Percentiles rank a stretch among this genome's conserved stretches.
Conservation (phyloP, 2,113 vertebrate species). For the Barnardius zonarius region DNA sequence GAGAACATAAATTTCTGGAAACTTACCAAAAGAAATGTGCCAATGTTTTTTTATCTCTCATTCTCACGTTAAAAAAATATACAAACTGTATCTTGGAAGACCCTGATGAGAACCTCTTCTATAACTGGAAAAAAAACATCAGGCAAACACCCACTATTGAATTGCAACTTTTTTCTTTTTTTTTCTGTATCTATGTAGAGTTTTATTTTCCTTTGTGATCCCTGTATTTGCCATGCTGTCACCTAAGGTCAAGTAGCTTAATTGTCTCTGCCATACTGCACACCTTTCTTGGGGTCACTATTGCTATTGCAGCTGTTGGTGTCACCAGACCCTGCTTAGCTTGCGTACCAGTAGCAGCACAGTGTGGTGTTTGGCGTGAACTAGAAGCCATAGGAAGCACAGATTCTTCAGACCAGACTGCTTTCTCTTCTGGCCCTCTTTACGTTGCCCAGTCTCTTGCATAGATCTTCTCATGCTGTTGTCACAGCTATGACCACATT, state of each 20-base stretch:
- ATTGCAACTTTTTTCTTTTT: not conserved
- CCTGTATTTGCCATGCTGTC: not conserved
- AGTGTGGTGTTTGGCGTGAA: not conserved
- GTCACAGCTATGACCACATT: not conserved
- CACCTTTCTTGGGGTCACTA: not conserved
- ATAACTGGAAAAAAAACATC: not conserved
- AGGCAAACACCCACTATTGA: not conserved
- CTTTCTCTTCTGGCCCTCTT: fast-evolving
- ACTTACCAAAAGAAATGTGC: not conserved
- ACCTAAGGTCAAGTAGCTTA: not conserved
- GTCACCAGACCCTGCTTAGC: not conserved
- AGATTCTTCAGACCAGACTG: not conserved
- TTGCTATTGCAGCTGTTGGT: not conserved
- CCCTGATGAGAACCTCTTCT: not conserved
- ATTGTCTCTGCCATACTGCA: not conserved
- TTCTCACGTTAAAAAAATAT: not conserved
- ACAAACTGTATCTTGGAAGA: not conserved
- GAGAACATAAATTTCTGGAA: not conserved
- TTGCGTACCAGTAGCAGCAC: not conserved
- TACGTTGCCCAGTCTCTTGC: not conserved
- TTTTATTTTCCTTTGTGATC: not conserved
- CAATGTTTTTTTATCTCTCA: not conserved
- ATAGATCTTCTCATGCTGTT: not conserved
- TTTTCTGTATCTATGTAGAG: not conserved
- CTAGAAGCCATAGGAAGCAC: not conserved